Percentiles rank a stretch among this genome's conserved stretches.
Evolutionary conservation across 2,888 invertebrate species (phyloP).

Genomic region (Acanthacorydalis orientalis): DNA sequence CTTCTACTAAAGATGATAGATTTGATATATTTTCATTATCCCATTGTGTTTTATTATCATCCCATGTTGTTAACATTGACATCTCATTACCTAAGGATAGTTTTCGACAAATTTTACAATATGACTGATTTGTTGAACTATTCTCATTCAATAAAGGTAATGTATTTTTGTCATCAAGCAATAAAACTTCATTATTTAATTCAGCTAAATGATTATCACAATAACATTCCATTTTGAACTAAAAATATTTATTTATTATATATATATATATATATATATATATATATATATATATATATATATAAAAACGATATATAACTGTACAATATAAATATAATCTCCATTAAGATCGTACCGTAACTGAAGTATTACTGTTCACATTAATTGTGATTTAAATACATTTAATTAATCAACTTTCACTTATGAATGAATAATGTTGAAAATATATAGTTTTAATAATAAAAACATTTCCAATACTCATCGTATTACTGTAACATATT

Average conservation of each 20-base stretch:
- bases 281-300: no score
- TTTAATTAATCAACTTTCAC: no score
- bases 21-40: conserved; percentile 5
- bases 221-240: conserved; percentile 8
- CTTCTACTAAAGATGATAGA: conserved; percentile 3
- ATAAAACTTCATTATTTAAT: conserved; percentile 17
- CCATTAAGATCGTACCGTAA: no score
- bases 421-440: no score
- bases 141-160: conserved; percentile 6
- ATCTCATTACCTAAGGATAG: conserved; percentile 7
- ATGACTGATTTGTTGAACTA: conserved; percentile 3
- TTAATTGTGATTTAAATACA: no score
- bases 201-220: conserved; percentile 15
- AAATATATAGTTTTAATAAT: no score
- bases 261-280: no score
- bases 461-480: no score
- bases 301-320: no score
- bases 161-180: conserved; percentile 22
- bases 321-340: no score
- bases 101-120: conserved; percentile 9
- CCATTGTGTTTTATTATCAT: conserved; percentile 3
- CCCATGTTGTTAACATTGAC: not conserved
- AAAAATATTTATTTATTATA: not conserved
- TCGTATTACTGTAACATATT: no score
- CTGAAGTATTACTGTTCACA: no score